A percentile compares a stretch with the other conserved stretches of the same genome.
Evolutionary conservation across 2,888 invertebrate species (phyloP).

Genomic region (Caenorhabditis drosophilae): DNA sequence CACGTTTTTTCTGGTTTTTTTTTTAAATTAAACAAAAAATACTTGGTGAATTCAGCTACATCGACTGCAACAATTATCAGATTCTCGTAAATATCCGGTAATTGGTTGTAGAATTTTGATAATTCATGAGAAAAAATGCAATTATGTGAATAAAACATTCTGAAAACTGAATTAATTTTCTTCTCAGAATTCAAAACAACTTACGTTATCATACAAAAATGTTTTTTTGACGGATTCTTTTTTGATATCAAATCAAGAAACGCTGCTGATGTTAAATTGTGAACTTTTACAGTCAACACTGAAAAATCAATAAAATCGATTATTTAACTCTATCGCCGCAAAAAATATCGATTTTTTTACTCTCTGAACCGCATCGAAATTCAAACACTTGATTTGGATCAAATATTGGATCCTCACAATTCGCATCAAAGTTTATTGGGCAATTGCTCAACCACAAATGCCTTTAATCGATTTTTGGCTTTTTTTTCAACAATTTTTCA

Average conservation of each 20-base stretch:
- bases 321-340: no score
- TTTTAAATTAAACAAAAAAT: no score
- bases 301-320: constrained; percentile 2
- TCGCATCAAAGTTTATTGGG: constrained; percentile 13
- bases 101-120: constrained; percentile 87
- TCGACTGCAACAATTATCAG: constrained; percentile 84
- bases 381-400: constrained; percentile 19
- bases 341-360: constrained; percentile 2
- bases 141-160: constrained; percentile 82
- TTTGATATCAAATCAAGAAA: constrained; percentile 24
- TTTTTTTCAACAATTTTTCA: no score
- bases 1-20: no score
- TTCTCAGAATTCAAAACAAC: constrained; percentile 1
- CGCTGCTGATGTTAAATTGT: constrained; percentile 10
- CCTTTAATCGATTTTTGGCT: no score
- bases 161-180: constrained; percentile 11
- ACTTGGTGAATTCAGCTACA: constrained; percentile 81
- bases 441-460: no score
- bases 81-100: constrained; percentile 85
- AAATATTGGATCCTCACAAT: constrained; percentile 20
- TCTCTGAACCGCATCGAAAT: constrained; percentile 13
- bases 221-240: constrained; percentile 14
- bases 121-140: constrained; percentile 89
- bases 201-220: constrained; percentile 39
- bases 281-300: constrained; percentile 10